Evolutionary conservation across 2,888 invertebrate genomes (phyloP), one percentile per base, ranked within the genome.

Genomic region (Philhelius pedissequus): DNA sequence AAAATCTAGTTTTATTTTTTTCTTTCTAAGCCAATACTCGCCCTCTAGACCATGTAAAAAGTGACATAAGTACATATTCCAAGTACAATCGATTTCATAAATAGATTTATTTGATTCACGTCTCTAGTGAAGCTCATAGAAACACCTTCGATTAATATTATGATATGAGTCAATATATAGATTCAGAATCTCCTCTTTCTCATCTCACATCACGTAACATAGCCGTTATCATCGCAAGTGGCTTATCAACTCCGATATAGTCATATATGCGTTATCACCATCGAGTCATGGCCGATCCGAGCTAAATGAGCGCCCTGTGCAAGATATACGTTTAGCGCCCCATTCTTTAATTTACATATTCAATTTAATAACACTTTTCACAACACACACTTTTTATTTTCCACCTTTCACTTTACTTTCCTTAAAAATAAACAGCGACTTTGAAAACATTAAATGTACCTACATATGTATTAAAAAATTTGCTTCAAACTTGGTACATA

Each of bases 191-290:
- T n/a, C 3, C 32, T 48, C 32, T n/a, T 64, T n/a, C 20, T 32
- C 64, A 22, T 22, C 32, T n/a, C 15, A 27, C 18, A 62, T 27
- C 18, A 43, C 8, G 40, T 9, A 1, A 11, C 4, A 20, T 22
- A 4, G 20, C 13, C 64, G 32, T 64, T 64, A 48, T 64, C 45
- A 48, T 64, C 62, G 32, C 32, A 32, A 48, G 8, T 32, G n/a
- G 18, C 64, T 64, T 64, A 64, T 64, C 64, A 22, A 1, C 22
- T 35, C n/a, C 35, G 22, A 64, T 30, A 64, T 30, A 64, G 20
- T 35, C n/a, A n/a, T n/a, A n/a, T 48, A 35, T 27, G 45, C 13
- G 27, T 64, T 45, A 64, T 64, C 32, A 64, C 20, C 25, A 11
- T 25, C 1, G 35, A 13, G 8, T 13, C n/a, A n/a, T n/a, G n/a